Base-by-base conservation (phyloP, 2,888 invertebrate genomes). In the Phragmatobia fuliginosa region DNA sequence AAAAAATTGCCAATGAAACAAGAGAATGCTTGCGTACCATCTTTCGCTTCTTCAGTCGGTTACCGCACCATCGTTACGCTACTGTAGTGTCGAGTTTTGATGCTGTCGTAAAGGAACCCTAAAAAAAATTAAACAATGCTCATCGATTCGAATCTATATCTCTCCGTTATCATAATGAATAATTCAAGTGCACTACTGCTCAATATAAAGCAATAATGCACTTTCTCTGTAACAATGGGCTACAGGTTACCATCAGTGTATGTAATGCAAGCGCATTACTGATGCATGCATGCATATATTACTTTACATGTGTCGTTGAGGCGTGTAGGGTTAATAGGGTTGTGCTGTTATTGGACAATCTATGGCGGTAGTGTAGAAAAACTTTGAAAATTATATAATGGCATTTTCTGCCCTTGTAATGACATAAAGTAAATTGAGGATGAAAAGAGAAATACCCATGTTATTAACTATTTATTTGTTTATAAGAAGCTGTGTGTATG, bases 151-250 rank as follows among this genome's bases (percentile, higher is more conserved):
- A 76, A 81, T 80, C 83, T 81, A 74, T 81, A 80, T 76, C 79
- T 72, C 59, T 81, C 71, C 71, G 72, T 82, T 76, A 83, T 82
- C 83, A 72, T 80, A 80, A 83, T 81, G 83, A 83, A 83, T 83
- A 68, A 83, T 83, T 80, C 83, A 82, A 74, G 71, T 77, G 69
- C 68, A 75, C 73, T 74, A 77, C 82, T 74, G 79, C 76, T 79
- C 75, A 76, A 71, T 71, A 62, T 65, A 64, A 82, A 75, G 79
- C 74, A 72, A 71, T 75, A 67, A 75, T 70, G 71, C 77, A 84
- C 88, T 88, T 87, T 88, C 87, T 77, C 85, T 79, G 45, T 71
- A 81, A 88, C 88, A 88, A 88, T 88, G 76, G 83, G 84, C 83
- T 85, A 80, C 86, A 88, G 83, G 84, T 87, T 64, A 77, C 81